phyloP scores from a whole-genome alignment of 2,888 invertebrate species.

The Ochropacha duplaris region DNA sequence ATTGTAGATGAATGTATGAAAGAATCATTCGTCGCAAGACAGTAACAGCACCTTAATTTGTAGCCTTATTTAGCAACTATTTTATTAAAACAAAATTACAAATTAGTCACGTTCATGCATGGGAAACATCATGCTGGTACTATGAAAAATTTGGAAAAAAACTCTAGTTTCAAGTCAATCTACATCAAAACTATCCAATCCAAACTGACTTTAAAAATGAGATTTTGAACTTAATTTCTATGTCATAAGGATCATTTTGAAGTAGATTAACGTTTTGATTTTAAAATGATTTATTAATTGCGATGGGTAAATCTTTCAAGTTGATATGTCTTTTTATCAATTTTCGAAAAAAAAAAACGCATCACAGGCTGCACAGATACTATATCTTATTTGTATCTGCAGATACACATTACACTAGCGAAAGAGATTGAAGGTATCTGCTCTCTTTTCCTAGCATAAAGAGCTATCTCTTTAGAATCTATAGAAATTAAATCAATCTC shows the following conservation, averaged over 20 bases:
- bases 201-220: not conserved
- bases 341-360: too few species aligned
- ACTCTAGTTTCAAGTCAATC: not conserved
- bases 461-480: too few species aligned
- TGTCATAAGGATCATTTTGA: not conserved
- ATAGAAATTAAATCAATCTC: too few species aligned
- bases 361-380: too few species aligned
- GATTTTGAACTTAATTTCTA: not conserved
- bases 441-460: too few species aligned
- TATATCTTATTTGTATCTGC: too few species aligned
- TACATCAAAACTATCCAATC: too few species aligned
- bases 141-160: not conserved
- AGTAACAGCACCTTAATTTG: not conserved
- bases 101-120: not conserved
- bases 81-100: not conserved
- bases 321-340: not conserved
- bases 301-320: not conserved
- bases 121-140: not conserved
- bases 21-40: not conserved
- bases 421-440: too few species aligned
- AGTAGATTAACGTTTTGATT: not conserved
- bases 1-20: not conserved
- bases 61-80: not conserved
- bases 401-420: too few species aligned
- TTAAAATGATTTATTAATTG: not conserved